Percentiles rank a stretch among this genome's conserved stretches.
Conservation (phyloP, 2,113 vertebrate genomes). For the Pterocles gutturalis region DNA sequence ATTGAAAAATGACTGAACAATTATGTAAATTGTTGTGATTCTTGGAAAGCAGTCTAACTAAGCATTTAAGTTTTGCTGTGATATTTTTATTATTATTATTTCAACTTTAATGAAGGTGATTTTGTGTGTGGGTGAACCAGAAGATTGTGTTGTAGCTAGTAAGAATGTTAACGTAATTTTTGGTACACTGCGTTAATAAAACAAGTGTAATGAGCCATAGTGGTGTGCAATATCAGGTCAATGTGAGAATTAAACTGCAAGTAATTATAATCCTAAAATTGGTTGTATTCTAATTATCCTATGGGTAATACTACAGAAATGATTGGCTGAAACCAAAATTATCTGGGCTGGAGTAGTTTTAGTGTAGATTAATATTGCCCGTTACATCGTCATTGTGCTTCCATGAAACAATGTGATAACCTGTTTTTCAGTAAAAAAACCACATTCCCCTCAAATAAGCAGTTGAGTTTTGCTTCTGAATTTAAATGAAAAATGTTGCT, state of each 20-base stretch:
- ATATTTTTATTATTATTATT: constrained; percentile 33
- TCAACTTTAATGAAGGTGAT: constrained; percentile 37
- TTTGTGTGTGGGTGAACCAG: constrained; percentile 20
- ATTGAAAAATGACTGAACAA: neutral
- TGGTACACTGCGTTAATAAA: constrained; percentile 48
- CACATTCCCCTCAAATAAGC: neutral
- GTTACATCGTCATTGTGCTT: neutral
- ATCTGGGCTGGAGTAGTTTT: constrained; percentile 11
- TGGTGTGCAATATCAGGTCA: constrained; percentile 44
- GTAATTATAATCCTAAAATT: constrained; percentile 55
- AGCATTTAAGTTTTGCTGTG: constrained; percentile 21
- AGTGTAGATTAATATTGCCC: neutral
- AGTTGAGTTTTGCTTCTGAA: neutral
- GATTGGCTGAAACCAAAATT: constrained; percentile 33
- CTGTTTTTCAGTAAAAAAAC: neutral
- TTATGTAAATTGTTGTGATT: constrained; percentile 40
- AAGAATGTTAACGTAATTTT: constrained; percentile 62
- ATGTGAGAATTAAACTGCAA: constrained; percentile 59
- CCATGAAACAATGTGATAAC: neutral
- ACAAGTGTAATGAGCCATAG: constrained; percentile 63
- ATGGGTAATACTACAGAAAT: neutral
- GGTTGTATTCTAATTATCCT: constrained; percentile 58
- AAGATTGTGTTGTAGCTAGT: constrained; percentile 54
- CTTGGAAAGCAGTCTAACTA: constrained; percentile 25
- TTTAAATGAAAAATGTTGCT: neutral